These are phyloP conservation scores for Caiman crocodilus DNA, from an alignment of 2,797 vertebrate species.

Conservation along the genomic window DNA sequence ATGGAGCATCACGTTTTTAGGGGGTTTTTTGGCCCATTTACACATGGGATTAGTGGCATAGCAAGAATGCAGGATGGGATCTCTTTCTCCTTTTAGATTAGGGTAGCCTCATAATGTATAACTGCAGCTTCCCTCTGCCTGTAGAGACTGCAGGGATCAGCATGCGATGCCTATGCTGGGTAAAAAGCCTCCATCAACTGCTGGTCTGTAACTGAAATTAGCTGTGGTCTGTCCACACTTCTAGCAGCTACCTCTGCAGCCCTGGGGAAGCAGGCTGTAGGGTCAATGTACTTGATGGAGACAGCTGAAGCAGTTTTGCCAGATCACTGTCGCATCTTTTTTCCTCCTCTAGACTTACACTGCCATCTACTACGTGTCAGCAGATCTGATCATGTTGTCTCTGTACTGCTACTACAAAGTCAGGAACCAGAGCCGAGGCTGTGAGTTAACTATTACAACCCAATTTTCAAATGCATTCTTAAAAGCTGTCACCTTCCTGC, in stretches of 20 bases:
- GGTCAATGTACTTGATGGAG: neutral
- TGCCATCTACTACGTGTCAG: conserved; percentile 92
- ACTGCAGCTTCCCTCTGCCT: neutral
- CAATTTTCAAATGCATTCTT: neutral
- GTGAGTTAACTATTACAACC: conserved; percentile 38
- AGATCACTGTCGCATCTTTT: neutral
- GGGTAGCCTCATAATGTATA: neutral
- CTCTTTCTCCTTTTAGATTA: neutral
- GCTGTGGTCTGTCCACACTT: neutral
- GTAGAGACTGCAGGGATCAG: neutral
- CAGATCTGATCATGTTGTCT: conserved; percentile 90
- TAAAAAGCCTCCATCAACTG: neutral
- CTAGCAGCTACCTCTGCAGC: too few relatives aligned
- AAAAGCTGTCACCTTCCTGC: too few relatives aligned
- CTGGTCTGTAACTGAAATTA: neutral
- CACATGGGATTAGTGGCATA: too few relatives aligned
- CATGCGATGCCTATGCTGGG: neutral
- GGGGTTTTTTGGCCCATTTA: too few relatives aligned
- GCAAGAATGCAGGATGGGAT: neutral
- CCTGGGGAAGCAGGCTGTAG: neutral
- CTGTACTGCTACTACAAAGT: conserved; percentile 89
- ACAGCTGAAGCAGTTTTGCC: too few relatives aligned
- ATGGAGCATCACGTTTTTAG: neutral
- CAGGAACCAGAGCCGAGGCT: conserved; percentile 65
- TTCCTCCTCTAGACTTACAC: conserved; percentile 88